Evolutionary conservation across 2,113 vertebrate genomes (phyloP).

Genomic region (Rhinoderma darwinii): DNA sequence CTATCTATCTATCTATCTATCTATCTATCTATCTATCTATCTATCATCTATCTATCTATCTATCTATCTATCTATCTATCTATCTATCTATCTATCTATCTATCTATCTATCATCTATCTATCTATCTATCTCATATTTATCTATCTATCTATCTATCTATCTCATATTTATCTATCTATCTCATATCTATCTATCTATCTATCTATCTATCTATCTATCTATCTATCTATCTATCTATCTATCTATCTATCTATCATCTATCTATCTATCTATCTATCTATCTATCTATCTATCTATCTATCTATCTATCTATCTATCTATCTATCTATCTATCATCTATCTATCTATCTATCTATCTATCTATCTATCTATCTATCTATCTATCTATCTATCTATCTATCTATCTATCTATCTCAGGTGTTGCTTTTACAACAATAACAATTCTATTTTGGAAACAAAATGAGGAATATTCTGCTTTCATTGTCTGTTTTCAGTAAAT

Average conservation of each 20-base stretch:
- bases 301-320: slow-evolving; percentile 3
- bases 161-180: not conserved
- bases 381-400: not conserved
- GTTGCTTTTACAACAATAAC: slow-evolving; percentile 40
- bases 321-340: slow-evolving; percentile 6
- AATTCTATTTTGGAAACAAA: slow-evolving; percentile 12
- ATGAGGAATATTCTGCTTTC: not conserved
- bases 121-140: not conserved
- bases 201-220: no score
- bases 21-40: no score
- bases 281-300: not conserved
- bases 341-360: not conserved
- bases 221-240: no score
- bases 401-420: no score
- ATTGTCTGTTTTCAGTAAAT: not conserved
- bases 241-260: not conserved
- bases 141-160: not conserved
- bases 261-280: slow-evolving; percentile 6
- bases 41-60: not conserved
- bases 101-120: not conserved
- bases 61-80: not conserved
- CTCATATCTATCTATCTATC: no score
- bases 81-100: not conserved
- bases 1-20: not conserved
- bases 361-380: not conserved